Percentiles rank a stretch among this genome's conserved stretches.
phyloP scores from a whole-genome alignment of 2,113 vertebrate species.

The Salvelinus fontinalis region DNA sequence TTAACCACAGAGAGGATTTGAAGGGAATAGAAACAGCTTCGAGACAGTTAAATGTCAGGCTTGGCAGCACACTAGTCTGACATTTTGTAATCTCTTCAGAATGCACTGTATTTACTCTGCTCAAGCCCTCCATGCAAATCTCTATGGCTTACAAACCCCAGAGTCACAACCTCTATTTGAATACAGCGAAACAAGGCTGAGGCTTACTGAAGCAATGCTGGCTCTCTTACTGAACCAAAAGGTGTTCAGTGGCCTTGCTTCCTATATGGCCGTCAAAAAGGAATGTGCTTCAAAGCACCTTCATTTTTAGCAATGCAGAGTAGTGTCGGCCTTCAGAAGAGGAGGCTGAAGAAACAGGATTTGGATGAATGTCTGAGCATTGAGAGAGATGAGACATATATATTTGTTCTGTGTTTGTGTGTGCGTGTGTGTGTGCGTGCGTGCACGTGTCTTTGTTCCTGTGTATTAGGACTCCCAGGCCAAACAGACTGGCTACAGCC shows the following conservation, averaged over 20 bases:
- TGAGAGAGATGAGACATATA: background rate
- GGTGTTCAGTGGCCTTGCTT: too few species aligned
- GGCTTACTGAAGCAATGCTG: too few species aligned
- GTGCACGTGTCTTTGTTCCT: background rate
- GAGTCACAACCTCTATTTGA: background rate
- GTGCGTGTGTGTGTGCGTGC: background rate
- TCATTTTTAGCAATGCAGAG: too few species aligned
- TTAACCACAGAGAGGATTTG: too few species aligned
- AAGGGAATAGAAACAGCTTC: too few species aligned
- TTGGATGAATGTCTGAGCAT: background rate
- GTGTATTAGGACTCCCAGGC: conserved; percentile 82
- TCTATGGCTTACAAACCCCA: background rate
- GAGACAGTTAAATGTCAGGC: too few species aligned
- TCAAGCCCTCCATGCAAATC: background rate
- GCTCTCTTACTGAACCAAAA: too few species aligned
- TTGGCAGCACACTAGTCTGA: background rate
- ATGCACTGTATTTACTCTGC: background rate
- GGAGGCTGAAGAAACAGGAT: background rate
- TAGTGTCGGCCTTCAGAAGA: too few species aligned
- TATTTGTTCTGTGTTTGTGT: background rate
- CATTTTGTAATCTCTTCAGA: background rate
- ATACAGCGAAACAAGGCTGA: background rate
- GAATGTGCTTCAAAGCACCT: too few species aligned
- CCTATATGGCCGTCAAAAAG: too few species aligned
- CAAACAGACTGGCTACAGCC: conserved; percentile 91